phyloP scores from a whole-genome alignment of 92 coral and sea anemone genomes.

The Palythoa heliodiscus region DNA sequence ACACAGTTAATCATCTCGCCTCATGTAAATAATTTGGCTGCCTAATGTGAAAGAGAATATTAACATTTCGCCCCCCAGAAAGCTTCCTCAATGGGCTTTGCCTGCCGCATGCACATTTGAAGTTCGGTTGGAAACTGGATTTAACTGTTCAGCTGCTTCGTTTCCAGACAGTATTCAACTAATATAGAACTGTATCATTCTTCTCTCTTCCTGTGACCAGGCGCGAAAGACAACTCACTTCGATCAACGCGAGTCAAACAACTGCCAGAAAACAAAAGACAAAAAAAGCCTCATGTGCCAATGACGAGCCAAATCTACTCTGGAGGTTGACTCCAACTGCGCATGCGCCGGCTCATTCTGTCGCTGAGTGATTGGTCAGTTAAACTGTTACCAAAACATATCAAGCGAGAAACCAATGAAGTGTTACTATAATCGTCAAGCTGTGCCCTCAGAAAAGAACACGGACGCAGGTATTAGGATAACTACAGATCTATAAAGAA shows the following conservation, averaged over 20 bases:
- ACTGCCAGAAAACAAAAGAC: constrained; percentile 29
- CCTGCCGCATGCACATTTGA: constrained; percentile 31
- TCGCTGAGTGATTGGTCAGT: constrained; percentile 83
- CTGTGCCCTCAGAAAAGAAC: constrained; percentile 81
- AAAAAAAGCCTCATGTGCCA: constrained; percentile 22
- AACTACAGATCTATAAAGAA: constrained; percentile 39
- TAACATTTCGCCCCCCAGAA: constrained; percentile 80
- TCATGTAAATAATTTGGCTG: constrained; percentile 57
- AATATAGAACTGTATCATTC: too few species aligned
- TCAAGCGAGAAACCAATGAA: constrained; percentile 84
- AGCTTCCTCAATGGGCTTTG: constrained; percentile 46
- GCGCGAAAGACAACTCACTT: background rate
- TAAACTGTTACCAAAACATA: constrained; percentile 87
- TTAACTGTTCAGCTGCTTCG: constrained; percentile 10
- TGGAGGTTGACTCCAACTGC: constrained; percentile 28
- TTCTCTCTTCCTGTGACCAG: constrained; percentile 1
- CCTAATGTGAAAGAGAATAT: constrained; percentile 69
- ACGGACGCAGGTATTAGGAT: constrained; percentile 68
- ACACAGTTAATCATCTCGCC: background rate
- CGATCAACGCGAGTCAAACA: background rate
- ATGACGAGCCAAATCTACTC: constrained; percentile 34
- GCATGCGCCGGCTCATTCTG: constrained; percentile 33
- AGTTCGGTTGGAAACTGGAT: constrained; percentile 5
- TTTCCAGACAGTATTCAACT: background rate
- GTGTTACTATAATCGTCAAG: constrained; percentile 85